Percentiles rank a stretch among this genome's conserved stretches.
Evolutionary conservation across 2,797 vertebrate genomes (phyloP).

Genomic region (Gymnothorax reevesii): DNA sequence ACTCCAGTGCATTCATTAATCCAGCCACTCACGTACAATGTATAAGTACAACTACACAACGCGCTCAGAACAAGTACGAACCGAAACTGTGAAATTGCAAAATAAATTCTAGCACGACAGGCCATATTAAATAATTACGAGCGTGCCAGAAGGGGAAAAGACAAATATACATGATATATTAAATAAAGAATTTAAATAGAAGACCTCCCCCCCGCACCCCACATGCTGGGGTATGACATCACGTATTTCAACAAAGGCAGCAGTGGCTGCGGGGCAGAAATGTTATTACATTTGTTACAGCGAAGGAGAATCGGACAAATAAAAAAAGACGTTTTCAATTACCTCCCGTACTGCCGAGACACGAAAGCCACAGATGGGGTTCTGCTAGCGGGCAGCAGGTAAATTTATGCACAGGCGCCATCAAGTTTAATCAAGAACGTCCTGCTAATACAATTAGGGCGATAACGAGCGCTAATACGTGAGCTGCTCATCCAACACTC

Average conservation of each 20-base stretch:
- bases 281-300: not conserved
- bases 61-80: too few relatives aligned
- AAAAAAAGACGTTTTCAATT: not conserved
- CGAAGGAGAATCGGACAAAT: not conserved
- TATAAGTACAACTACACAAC: not conserved
- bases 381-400: not conserved
- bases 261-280: not conserved
- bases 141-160: not conserved
- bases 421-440: slow-evolving; percentile 13
- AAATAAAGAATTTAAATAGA: not conserved
- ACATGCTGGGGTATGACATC: not conserved
- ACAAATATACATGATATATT: not conserved
- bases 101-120: not conserved
- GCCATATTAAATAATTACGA: not conserved
- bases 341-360: not conserved
- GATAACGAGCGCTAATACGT: not conserved
- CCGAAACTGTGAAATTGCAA: not conserved
- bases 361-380: not conserved
- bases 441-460: not conserved
- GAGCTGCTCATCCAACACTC: not conserved
- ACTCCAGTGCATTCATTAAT: not conserved
- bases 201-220: too few relatives aligned
- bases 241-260: not conserved
- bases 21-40: not conserved
- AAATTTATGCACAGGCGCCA: not conserved